Base-by-base conservation (phyloP, 1,140 invertebrate species). In the Conus ventricosus region DNA sequence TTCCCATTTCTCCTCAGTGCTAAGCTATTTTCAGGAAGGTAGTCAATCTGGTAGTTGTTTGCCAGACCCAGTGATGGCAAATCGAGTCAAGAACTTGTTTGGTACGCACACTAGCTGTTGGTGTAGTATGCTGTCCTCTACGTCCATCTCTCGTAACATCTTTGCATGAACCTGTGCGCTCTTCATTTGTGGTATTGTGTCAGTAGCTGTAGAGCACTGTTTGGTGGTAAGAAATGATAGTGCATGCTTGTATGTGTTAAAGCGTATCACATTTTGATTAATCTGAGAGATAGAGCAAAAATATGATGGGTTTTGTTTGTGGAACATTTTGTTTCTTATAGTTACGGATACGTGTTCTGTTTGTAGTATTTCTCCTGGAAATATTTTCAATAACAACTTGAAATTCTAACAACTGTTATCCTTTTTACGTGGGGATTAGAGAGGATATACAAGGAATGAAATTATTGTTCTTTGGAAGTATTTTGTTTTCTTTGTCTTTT, bases 21-120 rank as follows among this genome's bases (percentile, higher is more conserved):
- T 81, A 81, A 81, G 80, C 80, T 81, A 81, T 81, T 81, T 81
- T 81, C 80, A 81, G 80, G 80, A 81, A 20, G 80, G 39, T 81
- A 81, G 80, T 81, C 80, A 81, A 23, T 81, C 80, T 54, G 51
- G 13, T 81, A 81, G 80, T 81, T 51, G 80, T 81, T 81, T 81
- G 80, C 27, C 80, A 81, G 80, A 81, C 80, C 80, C 80, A 27
- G 27, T 53, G 80, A 23, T 81, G 80, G 80, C 39, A 81, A 81
- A 81, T 23, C 80, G 51, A 81, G 80, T 81, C 80, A 81, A 54
- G 80, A 81, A 81, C 80, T 54, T 81, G 80, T 81, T 51, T 81
- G 80, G 80, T 81, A 81, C 39, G 80, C 51, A 81, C 13, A 54
- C 39, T 81, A 81, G 80, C 54, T 81, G 67, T 81, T 55, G 51